Evolutionary conservation across 2,888 invertebrate species (phyloP), one percentile per base, ranked within the genome.

Genomic region (Esperia sulphurella): DNA sequence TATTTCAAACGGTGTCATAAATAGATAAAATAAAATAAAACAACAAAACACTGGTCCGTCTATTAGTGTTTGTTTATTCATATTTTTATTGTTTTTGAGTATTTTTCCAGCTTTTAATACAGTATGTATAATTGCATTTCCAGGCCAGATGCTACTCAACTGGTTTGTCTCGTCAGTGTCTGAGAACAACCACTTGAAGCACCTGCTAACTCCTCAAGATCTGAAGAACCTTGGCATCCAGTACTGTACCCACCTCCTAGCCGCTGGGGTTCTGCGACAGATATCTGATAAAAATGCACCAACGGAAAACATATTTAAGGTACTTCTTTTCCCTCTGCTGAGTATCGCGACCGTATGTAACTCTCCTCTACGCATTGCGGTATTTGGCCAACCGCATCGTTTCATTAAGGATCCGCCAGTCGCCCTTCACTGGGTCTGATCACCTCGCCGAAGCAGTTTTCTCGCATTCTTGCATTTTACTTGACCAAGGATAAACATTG

Each of bases 61-160:
- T 3, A 33, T 33, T n/a, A n/a, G n/a, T n/a, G n/a, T n/a, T n/a
- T 37, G 8, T 29, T 12, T 39, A 14, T 45, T 37, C 9, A 13
- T 38, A 38, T 35, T 35, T 35, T n/a, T 39, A 13, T 12, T 14
- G 29, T 45, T 38, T 33, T n/a, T n/a, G n/a, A n/a, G n/a, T n/a
- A n/a, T n/a, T n/a, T n/a, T n/a, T n/a, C 8, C 14, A 30, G 14
- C 37, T 42, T 46, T 30, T n/a, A 14, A 8, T 39, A 5, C 8
- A 28, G 13, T 10, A 37, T 42, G 8, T 42, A 1, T 30, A 31
- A 10, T 35, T 43, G 3, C 12, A 8, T 45, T 90, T 91, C 21
- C 89, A 98, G 97, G 97, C 80, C 95, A 97, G 87, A 96, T 97
- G 95, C 91, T 98, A 69, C 91, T 97, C 64, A 96, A 96, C 81